phyloP scores from a whole-genome alignment of 2,888 invertebrate genomes.

The Calliphora vomitoria region DNA sequence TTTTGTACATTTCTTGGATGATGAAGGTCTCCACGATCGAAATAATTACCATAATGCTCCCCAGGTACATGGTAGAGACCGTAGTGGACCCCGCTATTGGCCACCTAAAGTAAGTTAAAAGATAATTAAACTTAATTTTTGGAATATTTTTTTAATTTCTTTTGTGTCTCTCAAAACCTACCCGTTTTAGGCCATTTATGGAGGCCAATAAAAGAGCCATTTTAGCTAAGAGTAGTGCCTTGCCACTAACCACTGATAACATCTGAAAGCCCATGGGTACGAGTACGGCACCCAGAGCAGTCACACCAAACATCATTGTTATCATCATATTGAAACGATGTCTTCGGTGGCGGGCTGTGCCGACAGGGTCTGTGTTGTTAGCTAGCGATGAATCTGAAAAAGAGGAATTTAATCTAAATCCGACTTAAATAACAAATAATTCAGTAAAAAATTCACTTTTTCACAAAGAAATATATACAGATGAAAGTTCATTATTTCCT shows the following conservation, averaged over 20 bases:
- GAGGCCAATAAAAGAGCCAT: slow-evolving; percentile 92
- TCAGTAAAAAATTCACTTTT: no score
- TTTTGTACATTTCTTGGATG: slow-evolving; percentile 81
- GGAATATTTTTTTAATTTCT: slow-evolving; percentile 56
- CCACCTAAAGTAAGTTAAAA: slow-evolving; percentile 87
- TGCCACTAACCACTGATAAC: slow-evolving; percentile 92
- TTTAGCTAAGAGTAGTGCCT: slow-evolving; percentile 91
- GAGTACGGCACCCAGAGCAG: slow-evolving; percentile 90
- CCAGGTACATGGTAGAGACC: slow-evolving; percentile 89
- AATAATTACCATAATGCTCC: slow-evolving; percentile 81
- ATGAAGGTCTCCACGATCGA: slow-evolving; percentile 82
- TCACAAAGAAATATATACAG: no score
- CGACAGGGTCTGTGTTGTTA: slow-evolving; percentile 72
- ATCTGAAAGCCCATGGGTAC: slow-evolving; percentile 94
- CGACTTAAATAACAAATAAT: no score
- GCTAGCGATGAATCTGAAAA: slow-evolving; percentile 2
- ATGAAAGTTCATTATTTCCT: no score
- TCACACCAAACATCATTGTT: slow-evolving; percentile 91
- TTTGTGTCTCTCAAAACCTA: slow-evolving; percentile 77
- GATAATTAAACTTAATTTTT: slow-evolving; percentile 84
- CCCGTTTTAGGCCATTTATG: slow-evolving; percentile 92
- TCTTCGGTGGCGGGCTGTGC: slow-evolving; percentile 85
- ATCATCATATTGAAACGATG: slow-evolving; percentile 89
- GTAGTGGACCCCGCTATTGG: slow-evolving; percentile 90
- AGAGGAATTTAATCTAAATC: not conserved